Percentiles rank a stretch among this genome's conserved stretches.
Evolutionary conservation across 2,113 vertebrate species (phyloP).

Genomic region (Sarotherodon lohbergeri): DNA sequence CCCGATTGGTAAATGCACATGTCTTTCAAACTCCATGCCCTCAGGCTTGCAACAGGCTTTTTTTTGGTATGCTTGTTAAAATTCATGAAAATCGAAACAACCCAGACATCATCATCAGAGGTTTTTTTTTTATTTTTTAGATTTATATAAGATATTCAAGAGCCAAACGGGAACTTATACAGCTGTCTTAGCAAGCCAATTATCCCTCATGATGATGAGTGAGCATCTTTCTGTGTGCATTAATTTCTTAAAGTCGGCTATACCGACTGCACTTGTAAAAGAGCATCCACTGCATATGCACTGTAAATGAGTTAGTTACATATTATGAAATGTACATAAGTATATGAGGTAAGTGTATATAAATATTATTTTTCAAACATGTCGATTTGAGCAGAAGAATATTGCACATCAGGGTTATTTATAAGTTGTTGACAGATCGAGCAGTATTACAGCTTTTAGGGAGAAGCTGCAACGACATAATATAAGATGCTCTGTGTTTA

Average conservation of each 20-base stretch:
- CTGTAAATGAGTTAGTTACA: not conserved
- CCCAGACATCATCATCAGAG: not conserved
- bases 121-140: not conserved
- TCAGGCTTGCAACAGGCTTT: not conserved
- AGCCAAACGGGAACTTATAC: not conserved
- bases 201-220: not conserved
- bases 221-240: not conserved
- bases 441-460: not conserved
- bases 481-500: not conserved
- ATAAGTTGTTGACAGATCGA: not conserved
- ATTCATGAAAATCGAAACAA: not conserved
- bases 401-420: not conserved
- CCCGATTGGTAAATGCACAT: not conserved
- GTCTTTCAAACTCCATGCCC: not conserved
- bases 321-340: not conserved
- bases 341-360: not conserved
- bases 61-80: not conserved
- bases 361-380: not conserved
- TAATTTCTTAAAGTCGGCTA: not conserved
- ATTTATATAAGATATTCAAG: not conserved
- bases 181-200: not conserved
- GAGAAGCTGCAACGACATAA: not conserved
- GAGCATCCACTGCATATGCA: not conserved
- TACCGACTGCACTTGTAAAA: fast-evolving
- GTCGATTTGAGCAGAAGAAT: not conserved